Evolutionary conservation across 2,888 invertebrate genomes (phyloP), one percentile per base, ranked within the genome.

Genomic region (Leptarthrus brevirostris): DNA sequence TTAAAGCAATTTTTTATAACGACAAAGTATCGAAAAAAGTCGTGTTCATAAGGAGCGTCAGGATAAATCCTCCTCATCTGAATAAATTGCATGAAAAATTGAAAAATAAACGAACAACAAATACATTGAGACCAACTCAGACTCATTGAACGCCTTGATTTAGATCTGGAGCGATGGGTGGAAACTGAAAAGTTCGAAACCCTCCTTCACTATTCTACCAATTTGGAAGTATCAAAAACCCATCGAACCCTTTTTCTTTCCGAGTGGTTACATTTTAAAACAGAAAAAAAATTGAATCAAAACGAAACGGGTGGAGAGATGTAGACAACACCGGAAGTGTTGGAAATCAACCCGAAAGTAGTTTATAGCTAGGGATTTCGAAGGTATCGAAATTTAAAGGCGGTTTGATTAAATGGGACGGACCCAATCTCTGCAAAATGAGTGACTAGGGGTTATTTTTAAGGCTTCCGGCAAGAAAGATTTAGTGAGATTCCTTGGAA

Each of bases 41-140:
- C 14, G 53, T 47, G 54, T 26, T 49, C 47, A 47, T 44, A 53
- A 54, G 54, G 54, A n/a, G 52, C 24, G 20, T 40, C 30, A 30
- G 8, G 53, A 66, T 36, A 74, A 74, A 74, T 74, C 70, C 66
- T 36, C 20, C 70, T 74, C 69, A 74, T 74, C 74, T 69, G 74
- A 74, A 74, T 74, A 74, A 74, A 74, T 74, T 74, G 74, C 53
- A 74, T 74, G 74, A 74, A 74, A 74, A 74, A 74, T 74, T 74
- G 74, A 44, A 69, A 56, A 70, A n/a, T n/a, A n/a, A n/a, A n/a
- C n/a, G n/a, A 52, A 69, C 49, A 69, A 52, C 69, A 52, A 69
- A 20, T 16, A n/a, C 30, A 16, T 52, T 22, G 52, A 26, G 18
- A 30, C 49, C 52, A 18, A 34, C 34, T 52, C 30, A 49, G 52